Percentiles rank a stretch among this genome's conserved stretches.
These are phyloP conservation scores for Cetonia aurata DNA, from an alignment of 2,888 invertebrate genomes.

Conservation along the genomic window DNA sequence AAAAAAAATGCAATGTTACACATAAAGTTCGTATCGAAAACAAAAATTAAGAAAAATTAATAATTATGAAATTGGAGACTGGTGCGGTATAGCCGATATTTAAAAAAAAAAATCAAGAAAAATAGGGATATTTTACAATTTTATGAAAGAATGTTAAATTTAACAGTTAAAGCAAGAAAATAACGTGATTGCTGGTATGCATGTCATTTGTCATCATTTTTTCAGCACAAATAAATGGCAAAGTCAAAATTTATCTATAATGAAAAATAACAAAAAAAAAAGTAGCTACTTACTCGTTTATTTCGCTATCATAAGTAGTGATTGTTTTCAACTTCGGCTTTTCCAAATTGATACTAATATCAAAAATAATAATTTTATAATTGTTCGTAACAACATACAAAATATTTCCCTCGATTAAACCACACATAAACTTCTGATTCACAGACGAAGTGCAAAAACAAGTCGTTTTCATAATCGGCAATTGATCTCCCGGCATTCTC, in stretches of 20 bases:
- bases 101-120: too few species aligned
- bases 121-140: too few species aligned
- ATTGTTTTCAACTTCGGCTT: slow-evolving; percentile 9
- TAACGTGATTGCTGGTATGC: too few species aligned
- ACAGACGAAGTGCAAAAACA: slow-evolving; percentile 5
- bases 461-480: slow-evolving; percentile 31
- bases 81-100: too few species aligned
- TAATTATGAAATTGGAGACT: not conserved
- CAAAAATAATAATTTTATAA: slow-evolving; percentile 65
- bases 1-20: not conserved
- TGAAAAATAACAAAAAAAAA: too few species aligned
- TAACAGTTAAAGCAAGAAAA: too few species aligned
- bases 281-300: slow-evolving; percentile 37
- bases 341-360: slow-evolving; percentile 49
- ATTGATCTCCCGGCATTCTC: slow-evolving; percentile 38
- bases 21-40: not conserved
- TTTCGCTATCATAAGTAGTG: slow-evolving; percentile 1
- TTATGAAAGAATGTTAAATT: too few species aligned
- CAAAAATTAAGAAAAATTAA: not conserved
- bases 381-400: slow-evolving; percentile 56
- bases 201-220: too few species aligned
- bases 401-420: slow-evolving; percentile 2
- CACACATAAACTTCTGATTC: slow-evolving; percentile 20
- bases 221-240: too few species aligned
- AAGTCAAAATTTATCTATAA: too few species aligned